Percentiles rank a stretch among this genome's conserved stretches.
Conservation (phyloP, 2,888 invertebrate species). For the Melanostoma mellinum region DNA sequence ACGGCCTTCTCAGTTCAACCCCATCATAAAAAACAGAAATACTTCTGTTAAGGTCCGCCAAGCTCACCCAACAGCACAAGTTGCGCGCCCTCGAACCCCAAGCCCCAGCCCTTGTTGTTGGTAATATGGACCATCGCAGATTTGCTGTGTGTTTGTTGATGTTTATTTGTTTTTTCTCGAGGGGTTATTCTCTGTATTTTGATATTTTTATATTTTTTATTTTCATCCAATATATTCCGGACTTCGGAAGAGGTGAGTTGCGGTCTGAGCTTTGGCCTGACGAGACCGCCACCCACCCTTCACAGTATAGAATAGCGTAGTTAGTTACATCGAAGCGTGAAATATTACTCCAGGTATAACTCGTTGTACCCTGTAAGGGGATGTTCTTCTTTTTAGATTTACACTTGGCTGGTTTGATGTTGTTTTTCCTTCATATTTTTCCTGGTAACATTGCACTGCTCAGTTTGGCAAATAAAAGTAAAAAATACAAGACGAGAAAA, state of each 20-base stretch:
- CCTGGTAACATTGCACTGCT: slow-evolving; percentile 33
- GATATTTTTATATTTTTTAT: slow-evolving; percentile 18
- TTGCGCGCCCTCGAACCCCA: slow-evolving; percentile 1
- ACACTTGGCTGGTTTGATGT: slow-evolving; percentile 6
- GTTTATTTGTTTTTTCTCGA: slow-evolving; percentile 52
- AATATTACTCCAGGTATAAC: slow-evolving; percentile 59
- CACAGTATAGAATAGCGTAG: not conserved
- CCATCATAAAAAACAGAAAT: slow-evolving; percentile 21
- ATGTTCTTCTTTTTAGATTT: slow-evolving; percentile 30
- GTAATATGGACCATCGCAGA: slow-evolving; percentile 48
- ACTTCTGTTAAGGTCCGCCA: slow-evolving; percentile 30
- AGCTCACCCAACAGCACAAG: not conserved
- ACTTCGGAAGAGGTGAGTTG: not conserved
- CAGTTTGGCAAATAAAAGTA: slow-evolving; percentile 24
- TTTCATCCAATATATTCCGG: slow-evolving; percentile 29
- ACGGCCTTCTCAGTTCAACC: slow-evolving; percentile 11
- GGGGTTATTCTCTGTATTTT: slow-evolving; percentile 23
- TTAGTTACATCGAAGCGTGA: slow-evolving; percentile 66
- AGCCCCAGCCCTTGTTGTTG: not conserved
- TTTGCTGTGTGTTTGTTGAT: slow-evolving; percentile 37
- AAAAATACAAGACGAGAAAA: slow-evolving; percentile 24
- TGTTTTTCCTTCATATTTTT: not conserved
- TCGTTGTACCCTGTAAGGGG: slow-evolving; percentile 9
- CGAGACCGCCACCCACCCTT: not conserved
- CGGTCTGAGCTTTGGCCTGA: not conserved